These are phyloP conservation scores for Acanthosoma haemorrhoidale DNA, from an alignment of 2,888 invertebrate genomes.

Conservation along the genomic window DNA sequence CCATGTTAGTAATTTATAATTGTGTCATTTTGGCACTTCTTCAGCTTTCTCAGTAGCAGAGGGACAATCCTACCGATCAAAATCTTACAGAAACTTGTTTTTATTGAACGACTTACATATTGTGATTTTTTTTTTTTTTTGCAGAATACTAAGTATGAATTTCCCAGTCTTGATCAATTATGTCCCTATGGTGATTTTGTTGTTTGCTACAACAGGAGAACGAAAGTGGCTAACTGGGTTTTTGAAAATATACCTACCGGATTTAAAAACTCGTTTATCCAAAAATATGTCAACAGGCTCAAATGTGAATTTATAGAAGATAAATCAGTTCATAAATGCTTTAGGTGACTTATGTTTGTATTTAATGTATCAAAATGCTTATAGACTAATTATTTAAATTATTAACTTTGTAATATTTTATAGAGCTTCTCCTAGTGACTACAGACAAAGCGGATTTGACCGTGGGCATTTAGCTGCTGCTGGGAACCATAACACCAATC, in stretches of 20 bases:
- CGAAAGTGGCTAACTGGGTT: conserved; percentile 89
- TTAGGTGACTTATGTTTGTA: conserved; percentile 53
- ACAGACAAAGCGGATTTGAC: conserved; percentile 87
- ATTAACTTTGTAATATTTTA: conserved; percentile 39
- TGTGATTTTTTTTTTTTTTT: too few species aligned
- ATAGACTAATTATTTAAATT: not conserved
- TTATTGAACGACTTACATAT: too few species aligned
- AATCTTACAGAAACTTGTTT: too few species aligned
- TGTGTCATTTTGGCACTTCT: too few species aligned
- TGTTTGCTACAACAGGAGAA: conserved; percentile 84
- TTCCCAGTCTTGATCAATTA: conserved; percentile 81
- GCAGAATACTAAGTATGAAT: conserved; percentile 93
- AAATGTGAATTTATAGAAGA: conserved; percentile 84
- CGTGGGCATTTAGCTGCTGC: conserved; percentile 96
- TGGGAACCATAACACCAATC: conserved; percentile 79
- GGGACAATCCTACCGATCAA: too few species aligned
- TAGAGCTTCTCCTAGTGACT: conserved; percentile 78
- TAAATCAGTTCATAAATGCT: conserved; percentile 73
- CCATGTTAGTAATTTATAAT: too few species aligned
- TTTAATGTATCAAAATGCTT: not conserved
- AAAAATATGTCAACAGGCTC: conserved; percentile 68
- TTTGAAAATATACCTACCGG: conserved; percentile 88
- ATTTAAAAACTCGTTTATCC: conserved; percentile 60
- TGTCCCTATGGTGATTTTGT: conserved; percentile 87
- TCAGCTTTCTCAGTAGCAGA: too few species aligned